Conservation (phyloP, 2,113 vertebrate genomes). For the Vombatus ursinus region DNA sequence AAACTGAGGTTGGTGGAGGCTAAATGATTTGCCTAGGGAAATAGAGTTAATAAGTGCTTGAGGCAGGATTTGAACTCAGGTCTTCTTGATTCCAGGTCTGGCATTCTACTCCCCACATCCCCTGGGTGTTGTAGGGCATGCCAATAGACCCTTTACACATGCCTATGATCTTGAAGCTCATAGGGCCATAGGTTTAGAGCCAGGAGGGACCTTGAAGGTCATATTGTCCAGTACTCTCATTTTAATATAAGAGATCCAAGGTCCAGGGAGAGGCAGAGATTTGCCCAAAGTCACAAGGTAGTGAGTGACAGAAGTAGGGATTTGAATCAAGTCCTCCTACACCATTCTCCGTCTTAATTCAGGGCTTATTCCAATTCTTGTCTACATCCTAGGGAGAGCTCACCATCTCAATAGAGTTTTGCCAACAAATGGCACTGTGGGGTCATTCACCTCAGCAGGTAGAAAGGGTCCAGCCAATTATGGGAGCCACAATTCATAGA, state of each 20-base stretch:
- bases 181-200: too few species aligned
- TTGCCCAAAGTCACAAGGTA: neutral
- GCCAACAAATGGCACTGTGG: neutral
- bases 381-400: neutral
- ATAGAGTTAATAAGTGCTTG: neutral
- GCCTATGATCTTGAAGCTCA: too few species aligned
- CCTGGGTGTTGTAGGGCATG: too few species aligned
- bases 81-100: neutral
- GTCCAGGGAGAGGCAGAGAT: neutral
- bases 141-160: neutral
- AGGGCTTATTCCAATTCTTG: neutral
- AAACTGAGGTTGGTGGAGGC: neutral
- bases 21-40: neutral
- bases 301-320: neutral
- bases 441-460: neutral
- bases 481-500: neutral
- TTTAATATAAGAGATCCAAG: neutral
- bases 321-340: neutral
- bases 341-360: neutral
- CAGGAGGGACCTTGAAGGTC: neutral
- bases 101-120: neutral
- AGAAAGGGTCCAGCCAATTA: neutral
- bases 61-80: neutral
- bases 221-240: neutral
- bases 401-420: neutral